phyloP scores from a whole-genome alignment of 2,797 vertebrate genomes.

The Darevskia nairensis region DNA sequence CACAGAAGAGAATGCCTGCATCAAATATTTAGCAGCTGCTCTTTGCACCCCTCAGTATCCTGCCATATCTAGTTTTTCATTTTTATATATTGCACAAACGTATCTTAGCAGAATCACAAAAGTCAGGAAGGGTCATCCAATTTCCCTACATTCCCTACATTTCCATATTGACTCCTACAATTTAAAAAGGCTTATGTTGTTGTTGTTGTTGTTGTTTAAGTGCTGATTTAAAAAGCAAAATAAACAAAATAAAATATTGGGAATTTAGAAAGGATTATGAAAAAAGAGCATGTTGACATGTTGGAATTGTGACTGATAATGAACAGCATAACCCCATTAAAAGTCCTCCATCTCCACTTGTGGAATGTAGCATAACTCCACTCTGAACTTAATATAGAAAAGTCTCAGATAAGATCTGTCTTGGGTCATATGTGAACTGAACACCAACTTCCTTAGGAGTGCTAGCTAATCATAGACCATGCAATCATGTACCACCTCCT shows the following conservation, averaged over 20 bases:
- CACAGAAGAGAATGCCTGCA: constrained; percentile 29
- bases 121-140: not conserved
- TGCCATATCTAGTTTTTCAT: not conserved
- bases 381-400: not conserved
- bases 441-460: not conserved
- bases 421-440: too few relatives aligned
- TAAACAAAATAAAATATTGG: not conserved
- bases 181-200: too few relatives aligned
- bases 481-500: not conserved
- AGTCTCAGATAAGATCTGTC: not conserved
- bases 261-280: not conserved
- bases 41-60: constrained; percentile 28
- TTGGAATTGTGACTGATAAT: not conserved
- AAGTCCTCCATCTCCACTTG: not conserved
- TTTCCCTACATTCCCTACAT: too few relatives aligned
- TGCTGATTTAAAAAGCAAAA: not conserved
- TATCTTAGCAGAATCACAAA: constrained; percentile 14
- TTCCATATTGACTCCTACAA: too few relatives aligned
- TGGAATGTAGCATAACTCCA: not conserved
- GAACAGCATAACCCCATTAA: not conserved
- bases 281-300: not conserved
- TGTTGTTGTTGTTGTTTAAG: not conserved
- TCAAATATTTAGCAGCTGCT: constrained; percentile 21
- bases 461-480: not conserved
- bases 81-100: constrained; percentile 20